Percentiles rank a stretch among this genome's conserved stretches.
phyloP scores from a whole-genome alignment of 2,888 invertebrate genomes.

The Andrena hattorfiana region DNA sequence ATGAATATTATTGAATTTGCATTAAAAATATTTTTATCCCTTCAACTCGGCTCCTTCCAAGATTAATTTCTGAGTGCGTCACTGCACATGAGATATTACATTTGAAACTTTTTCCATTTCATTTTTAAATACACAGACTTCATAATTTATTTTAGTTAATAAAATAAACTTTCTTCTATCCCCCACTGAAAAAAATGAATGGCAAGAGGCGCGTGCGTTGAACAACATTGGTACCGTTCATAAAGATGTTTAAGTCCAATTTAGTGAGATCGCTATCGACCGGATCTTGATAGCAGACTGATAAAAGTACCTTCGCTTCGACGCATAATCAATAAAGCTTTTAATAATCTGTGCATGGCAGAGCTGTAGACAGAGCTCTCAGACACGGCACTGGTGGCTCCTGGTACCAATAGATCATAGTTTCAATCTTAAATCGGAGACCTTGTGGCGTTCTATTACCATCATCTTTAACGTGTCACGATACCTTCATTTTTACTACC shows the following conservation, averaged over 20 bases:
- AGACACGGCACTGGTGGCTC: constrained; percentile 76
- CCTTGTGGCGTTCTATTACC: not conserved
- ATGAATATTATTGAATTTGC: no score
- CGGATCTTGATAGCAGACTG: constrained; percentile 22
- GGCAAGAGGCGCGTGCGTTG: not conserved
- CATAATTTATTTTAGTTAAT: not conserved
- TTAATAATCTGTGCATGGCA: constrained; percentile 73
- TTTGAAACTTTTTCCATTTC: no score
- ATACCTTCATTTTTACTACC: not conserved
- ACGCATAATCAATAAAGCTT: constrained; percentile 60
- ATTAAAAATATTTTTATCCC: no score
- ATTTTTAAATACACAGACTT: not conserved
- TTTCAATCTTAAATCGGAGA: constrained; percentile 23
- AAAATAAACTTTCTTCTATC: not conserved
- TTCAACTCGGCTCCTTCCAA: no score
- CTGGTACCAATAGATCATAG: constrained; percentile 73
- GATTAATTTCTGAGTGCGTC: no score
- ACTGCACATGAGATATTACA: no score
- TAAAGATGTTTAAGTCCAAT: not conserved
- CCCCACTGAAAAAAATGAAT: not conserved
- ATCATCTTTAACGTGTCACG: not conserved
- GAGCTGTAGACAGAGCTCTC: constrained; percentile 68
- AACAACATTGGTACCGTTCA: not conserved
- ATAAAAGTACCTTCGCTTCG: constrained; percentile 51
- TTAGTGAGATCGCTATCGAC: not conserved